Evolutionary conservation across 2,797 vertebrate genomes (phyloP).

Genomic region (Tragopan temminckii): DNA sequence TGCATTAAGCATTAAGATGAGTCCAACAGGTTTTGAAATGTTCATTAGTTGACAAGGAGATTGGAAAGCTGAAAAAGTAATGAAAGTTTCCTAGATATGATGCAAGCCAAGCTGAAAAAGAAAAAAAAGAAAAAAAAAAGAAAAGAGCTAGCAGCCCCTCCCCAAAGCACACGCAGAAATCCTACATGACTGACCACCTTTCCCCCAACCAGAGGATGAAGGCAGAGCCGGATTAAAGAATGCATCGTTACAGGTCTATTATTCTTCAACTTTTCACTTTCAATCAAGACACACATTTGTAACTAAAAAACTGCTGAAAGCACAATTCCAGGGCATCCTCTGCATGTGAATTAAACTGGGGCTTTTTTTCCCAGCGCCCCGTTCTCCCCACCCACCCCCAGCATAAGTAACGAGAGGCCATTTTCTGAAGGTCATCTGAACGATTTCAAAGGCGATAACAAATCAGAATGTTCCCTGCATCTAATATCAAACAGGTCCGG

Average conservation of each 20-base stretch:
- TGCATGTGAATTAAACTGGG: slow-evolving; percentile 69
- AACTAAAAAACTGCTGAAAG: slow-evolving; percentile 81
- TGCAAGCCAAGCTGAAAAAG: neutral
- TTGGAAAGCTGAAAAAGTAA: slow-evolving; percentile 10
- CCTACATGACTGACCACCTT: neutral
- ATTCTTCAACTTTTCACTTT: slow-evolving; percentile 81
- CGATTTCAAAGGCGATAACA: slow-evolving; percentile 95
- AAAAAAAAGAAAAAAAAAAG: neutral
- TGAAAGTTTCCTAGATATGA: neutral
- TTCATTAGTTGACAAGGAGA: neutral
- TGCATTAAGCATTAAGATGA: slow-evolving; percentile 14
- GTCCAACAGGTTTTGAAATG: slow-evolving; percentile 19
- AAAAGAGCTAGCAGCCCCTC: neutral
- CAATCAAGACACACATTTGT: slow-evolving; percentile 80
- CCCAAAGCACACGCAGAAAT: neutral
- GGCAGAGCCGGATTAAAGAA: slow-evolving; percentile 47
- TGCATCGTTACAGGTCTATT: slow-evolving; percentile 73
- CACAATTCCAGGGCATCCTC: slow-evolving; percentile 73
- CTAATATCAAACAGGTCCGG: slow-evolving; percentile 95
- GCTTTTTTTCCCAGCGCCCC: slow-evolving; percentile 35
- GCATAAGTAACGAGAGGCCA: slow-evolving; percentile 78
- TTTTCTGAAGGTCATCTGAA: slow-evolving; percentile 91
- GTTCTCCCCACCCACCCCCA: slow-evolving; percentile 69
- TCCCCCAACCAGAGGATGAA: neutral
- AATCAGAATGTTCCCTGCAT: slow-evolving; percentile 95